phyloP scores from a whole-genome alignment of 2,888 invertebrate genomes.

The Chymomyza amoena region DNA sequence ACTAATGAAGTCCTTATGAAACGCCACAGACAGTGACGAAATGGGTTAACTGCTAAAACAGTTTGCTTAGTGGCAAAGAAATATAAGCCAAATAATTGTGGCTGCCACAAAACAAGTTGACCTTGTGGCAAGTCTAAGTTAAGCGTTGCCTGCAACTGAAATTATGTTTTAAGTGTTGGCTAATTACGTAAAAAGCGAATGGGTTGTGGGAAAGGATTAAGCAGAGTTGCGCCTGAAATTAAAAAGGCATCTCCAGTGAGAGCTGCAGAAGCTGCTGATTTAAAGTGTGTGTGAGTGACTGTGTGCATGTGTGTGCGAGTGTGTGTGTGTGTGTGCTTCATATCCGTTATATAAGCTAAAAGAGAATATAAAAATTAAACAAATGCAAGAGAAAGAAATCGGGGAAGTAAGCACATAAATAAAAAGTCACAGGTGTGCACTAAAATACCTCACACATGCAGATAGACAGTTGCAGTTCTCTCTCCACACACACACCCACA shows the following conservation, averaged over 20 bases:
- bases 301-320: neutral
- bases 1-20: neutral
- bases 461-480: neutral
- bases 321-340: conserved; percentile 7
- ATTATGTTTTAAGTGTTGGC: neutral
- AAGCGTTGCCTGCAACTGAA: neutral
- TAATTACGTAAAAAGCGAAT: conserved; percentile 1
- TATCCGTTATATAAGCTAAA: conserved; percentile 23
- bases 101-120: neutral
- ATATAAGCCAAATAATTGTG: neutral
- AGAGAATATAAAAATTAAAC: neutral
- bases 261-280: neutral
- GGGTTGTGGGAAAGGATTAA: neutral
- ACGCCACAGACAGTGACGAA: neutral
- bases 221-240: neutral
- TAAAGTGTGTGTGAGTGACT: neutral
- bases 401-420: conserved; percentile 8
- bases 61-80: neutral
- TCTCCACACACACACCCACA: neutral
- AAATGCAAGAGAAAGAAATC: neutral
- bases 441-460: conserved; percentile 11
- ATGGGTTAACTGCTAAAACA: neutral
- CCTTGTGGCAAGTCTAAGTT: neutral
- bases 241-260: conserved; percentile 21
- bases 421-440: conserved; percentile 27